Conservation (phyloP, 2,113 vertebrate genomes). For the Bos indicus region DNA sequence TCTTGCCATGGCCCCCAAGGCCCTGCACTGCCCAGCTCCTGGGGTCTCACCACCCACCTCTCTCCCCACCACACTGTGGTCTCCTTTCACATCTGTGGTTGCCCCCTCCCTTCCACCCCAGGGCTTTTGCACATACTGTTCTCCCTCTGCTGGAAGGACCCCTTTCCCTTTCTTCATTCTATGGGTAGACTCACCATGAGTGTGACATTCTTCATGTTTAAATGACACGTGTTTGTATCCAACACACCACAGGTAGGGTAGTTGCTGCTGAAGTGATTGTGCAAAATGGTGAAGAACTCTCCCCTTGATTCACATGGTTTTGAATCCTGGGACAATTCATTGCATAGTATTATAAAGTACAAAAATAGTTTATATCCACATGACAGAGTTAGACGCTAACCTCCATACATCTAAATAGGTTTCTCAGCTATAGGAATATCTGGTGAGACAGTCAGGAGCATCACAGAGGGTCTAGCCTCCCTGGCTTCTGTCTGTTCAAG, state of each 20-base stretch:
- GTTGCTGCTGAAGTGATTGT: neutral
- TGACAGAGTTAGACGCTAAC: neutral
- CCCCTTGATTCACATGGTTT: neutral
- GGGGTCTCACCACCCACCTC: neutral
- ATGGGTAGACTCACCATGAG: neutral
- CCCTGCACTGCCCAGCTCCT: neutral
- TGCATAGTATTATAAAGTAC: neutral
- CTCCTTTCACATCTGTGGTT: neutral
- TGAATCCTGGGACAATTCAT: neutral
- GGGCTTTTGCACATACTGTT: neutral
- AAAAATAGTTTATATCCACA: neutral
- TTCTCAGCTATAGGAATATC: neutral
- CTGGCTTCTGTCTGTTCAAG: neutral
- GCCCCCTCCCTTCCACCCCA: neutral
- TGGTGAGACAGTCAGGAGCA: too few relatives aligned
- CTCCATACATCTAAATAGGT: neutral
- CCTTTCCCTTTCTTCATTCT: neutral
- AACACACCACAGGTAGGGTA: neutral
- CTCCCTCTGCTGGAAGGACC: neutral
- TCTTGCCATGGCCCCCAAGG: accelerated
- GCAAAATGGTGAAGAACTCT: neutral
- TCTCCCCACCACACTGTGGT: accelerated
- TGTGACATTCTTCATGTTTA: neutral
- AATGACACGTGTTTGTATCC: neutral
- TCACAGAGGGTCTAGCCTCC: neutral